Conservation (phyloP, 2,113 vertebrate species). For the Trematomus loennbergii region DNA sequence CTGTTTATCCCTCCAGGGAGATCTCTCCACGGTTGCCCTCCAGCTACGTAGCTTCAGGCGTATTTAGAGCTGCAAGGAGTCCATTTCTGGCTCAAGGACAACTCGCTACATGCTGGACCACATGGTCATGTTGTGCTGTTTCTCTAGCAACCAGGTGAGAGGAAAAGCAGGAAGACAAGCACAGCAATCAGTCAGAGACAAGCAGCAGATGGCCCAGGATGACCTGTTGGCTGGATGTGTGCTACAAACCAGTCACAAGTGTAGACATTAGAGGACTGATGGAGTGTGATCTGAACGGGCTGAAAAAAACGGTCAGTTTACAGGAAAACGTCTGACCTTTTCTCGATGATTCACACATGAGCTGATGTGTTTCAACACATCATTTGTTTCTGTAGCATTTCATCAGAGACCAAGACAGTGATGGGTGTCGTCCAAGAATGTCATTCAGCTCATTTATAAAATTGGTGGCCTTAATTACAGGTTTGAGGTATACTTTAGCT, state of each 20-base stretch:
- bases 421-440: background rate
- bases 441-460: background rate
- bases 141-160: constrained; percentile 48
- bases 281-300: constrained; percentile 23
- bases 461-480: background rate
- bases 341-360: background rate
- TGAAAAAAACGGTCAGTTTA: constrained; percentile 21
- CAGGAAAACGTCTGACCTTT: constrained; percentile 36
- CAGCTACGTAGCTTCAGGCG: constrained; percentile 43
- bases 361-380: background rate
- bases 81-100: constrained; percentile 52
- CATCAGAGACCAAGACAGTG: background rate
- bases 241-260: background rate
- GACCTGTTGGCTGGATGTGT: constrained; percentile 25
- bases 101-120: constrained; percentile 11
- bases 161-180: constrained; percentile 19
- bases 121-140: constrained; percentile 13
- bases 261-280: constrained; percentile 9
- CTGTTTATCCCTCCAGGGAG: constrained; percentile 57
- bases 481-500: background rate
- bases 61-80: constrained; percentile 21
- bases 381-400: background rate
- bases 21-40: constrained; percentile 49
- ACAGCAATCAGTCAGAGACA: constrained; percentile 38
- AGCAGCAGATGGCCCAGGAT: constrained; percentile 44